A percentile compares a stretch with the other conserved stretches of the same genome.
phyloP scores from a whole-genome alignment of 2,888 invertebrate genomes.

The Cosmia trapezina region DNA sequence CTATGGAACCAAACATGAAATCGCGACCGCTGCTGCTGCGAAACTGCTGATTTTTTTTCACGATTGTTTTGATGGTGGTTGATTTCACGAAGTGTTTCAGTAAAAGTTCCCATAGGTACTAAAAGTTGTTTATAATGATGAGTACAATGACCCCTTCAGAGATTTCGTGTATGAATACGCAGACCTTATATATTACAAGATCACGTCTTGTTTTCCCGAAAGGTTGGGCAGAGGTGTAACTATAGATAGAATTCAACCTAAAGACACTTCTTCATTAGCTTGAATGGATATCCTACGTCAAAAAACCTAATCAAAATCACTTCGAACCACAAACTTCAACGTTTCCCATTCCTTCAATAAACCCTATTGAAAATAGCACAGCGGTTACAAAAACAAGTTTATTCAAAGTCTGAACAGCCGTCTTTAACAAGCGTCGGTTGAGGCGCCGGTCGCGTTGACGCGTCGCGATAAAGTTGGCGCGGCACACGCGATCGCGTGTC shows the following conservation, averaged over 20 bases:
- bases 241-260: background rate
- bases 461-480: constrained; percentile 56
- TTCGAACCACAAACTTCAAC: constrained; percentile 4
- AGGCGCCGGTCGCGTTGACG: constrained; percentile 44
- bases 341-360: constrained; percentile 18
- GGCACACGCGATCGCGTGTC: constrained; percentile 67
- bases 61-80: too few relatives aligned
- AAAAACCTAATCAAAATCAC: constrained; percentile 1
- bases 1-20: too few relatives aligned
- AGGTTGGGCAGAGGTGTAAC: background rate
- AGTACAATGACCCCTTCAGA: too few relatives aligned
- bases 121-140: too few relatives aligned
- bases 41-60: too few relatives aligned
- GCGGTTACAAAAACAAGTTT: constrained; percentile 49
- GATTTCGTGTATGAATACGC: too few relatives aligned
- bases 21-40: too few relatives aligned
- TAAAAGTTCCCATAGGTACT: too few relatives aligned
- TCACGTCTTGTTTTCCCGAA: background rate
- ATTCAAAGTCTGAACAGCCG: constrained; percentile 49
- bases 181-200: too few relatives aligned
- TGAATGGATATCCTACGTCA: background rate
- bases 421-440: constrained; percentile 35
- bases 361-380: constrained; percentile 15
- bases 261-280: too few relatives aligned
- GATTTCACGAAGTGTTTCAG: too few relatives aligned